A percentile compares a stretch with the other conserved stretches of the same genome.
Conservation (phyloP, 2,797 vertebrate species). For the Fringilla coelebs region DNA sequence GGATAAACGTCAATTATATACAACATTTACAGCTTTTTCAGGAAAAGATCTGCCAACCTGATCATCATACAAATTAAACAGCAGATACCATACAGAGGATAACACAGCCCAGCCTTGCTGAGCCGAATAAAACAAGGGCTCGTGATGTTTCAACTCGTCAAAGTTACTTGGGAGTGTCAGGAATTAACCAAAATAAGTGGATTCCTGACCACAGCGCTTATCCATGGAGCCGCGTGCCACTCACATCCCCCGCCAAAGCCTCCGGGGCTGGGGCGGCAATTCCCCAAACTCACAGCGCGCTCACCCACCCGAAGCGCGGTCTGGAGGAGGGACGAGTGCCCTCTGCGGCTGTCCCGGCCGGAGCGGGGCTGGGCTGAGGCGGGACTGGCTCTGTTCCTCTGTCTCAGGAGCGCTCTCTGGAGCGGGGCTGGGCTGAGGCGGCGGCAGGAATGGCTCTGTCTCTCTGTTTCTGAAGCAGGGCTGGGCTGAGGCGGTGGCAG, state of each 20-base stretch:
- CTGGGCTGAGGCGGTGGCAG: too few species aligned
- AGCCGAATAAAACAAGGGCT: neutral
- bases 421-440: too few species aligned
- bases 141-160: neutral
- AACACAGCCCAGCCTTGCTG: neutral
- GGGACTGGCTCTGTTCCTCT: too few species aligned
- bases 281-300: neutral
- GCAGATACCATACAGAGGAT: neutral
- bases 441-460: too few species aligned
- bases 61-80: rapidly evolving
- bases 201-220: neutral
- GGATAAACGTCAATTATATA: neutral
- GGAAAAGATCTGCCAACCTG: neutral
- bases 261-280: rapidly evolving
- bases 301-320: neutral
- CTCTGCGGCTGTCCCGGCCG: too few species aligned
- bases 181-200: neutral
- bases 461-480: rapidly evolving
- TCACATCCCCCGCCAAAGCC: rapidly evolving
- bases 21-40: neutral
- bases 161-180: neutral
- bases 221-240: neutral
- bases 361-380: neutral
- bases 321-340: neutral
- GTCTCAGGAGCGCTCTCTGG: too few species aligned